Base-by-base conservation (phyloP, 1,140 invertebrate species). In the Schlechtendalia chinensis region DNA sequence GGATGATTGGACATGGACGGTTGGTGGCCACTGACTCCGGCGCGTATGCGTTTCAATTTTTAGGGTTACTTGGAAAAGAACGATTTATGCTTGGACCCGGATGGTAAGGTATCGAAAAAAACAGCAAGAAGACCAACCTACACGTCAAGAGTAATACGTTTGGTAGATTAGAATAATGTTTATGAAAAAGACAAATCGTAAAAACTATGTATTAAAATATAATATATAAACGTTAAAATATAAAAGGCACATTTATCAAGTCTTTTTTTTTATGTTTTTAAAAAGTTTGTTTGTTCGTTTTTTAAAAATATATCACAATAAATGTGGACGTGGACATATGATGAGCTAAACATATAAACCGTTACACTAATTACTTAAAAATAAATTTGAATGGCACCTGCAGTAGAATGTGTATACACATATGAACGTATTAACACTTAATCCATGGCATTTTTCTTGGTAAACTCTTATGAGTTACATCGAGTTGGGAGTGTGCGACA, bases 361-460 rank as follows among this genome's bases (percentile, higher is more conserved):
- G 3, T 6, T 71, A 71, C 11, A 29, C 14, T 53, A 53, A 69
- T 14, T 72, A 12, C 24, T 72, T 72, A 72, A 53, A 72, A 53
- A 72, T 29, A 53, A 53, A 45, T 69, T 39, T 11, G 16, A 74
- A 79, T 63, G 58, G 75, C 75, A 79, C 16, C 0, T 58, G 1
- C n/a, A n/a, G n/a, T n/a, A n/a, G n/a, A n/a, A n/a, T n/a, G n/a
- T n/a, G n/a, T 39, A 39, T 4, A 39, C 32, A 39, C 32, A 39
- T 39, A 63, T 29, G 45, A 5, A 69, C 1, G 12, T 1, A n/a
- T 79, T 79, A 79, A 79, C 75, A 79, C 10, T 79, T 79, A n/a
- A 79, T 79, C 75, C 75, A 79, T 79, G 75, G 75, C 75, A 79
- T 79, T 79, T 79, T 79, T 63, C 22, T 79, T 45, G 75, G 75